Evolutionary conservation across 2,888 invertebrate species (phyloP).

Genomic region (Tipula confusa): DNA sequence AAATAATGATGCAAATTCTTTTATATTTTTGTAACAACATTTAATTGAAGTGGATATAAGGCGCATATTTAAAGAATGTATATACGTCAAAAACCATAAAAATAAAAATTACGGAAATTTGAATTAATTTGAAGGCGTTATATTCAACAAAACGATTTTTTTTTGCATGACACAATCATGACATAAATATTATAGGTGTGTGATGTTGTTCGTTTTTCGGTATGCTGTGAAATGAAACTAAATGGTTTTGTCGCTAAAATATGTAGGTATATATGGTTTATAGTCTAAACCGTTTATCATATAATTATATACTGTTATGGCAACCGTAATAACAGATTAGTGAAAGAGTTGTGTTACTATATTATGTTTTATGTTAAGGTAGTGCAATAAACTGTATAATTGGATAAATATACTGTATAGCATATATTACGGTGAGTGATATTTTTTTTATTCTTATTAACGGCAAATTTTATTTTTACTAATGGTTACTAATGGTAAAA

Average conservation of each 20-base stretch:
- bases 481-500: too few species aligned
- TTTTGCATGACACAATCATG: neutral
- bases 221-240: slow-evolving; percentile 3
- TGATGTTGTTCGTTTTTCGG: neutral
- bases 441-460: too few species aligned
- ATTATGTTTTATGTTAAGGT: neutral
- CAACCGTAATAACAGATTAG: neutral
- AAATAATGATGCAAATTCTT: neutral
- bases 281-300: neutral
- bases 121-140: neutral
- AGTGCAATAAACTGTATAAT: neutral
- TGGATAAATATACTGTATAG: too few species aligned
- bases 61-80: neutral
- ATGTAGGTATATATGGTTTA: neutral
- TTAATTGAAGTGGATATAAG: neutral
- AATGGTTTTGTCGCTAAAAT: neutral
- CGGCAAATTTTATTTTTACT: too few species aligned
- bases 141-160: neutral
- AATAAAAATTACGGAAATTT: neutral
- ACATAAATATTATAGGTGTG: neutral
- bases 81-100: neutral
- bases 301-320: neutral
- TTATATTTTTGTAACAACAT: neutral
- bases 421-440: too few species aligned
- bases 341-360: neutral